Base-by-base conservation (phyloP, 2,113 vertebrate species). In the Calyptommatus sinebrachiatus region DNA sequence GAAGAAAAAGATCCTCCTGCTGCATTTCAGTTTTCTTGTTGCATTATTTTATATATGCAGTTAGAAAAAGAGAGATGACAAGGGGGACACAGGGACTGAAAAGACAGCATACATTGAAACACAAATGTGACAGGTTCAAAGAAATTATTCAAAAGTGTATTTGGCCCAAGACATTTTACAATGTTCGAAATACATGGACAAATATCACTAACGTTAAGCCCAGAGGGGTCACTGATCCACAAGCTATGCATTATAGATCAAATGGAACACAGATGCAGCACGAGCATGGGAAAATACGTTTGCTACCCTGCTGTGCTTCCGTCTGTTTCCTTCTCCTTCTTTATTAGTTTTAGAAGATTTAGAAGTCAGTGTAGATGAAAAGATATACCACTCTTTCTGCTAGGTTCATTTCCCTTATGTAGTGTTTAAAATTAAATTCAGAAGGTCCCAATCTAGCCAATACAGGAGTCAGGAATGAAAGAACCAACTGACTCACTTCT, bases 221-320 rank as follows among this genome's bases (percentile, higher is more conserved):
- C 71, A 69, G 65, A 31, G 62, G 67, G 53, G 63, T 46, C 41
- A 35, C 29, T 63, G 72, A 75, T 73, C 66, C 60, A 63, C 31
- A 69, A 74, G 45, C 45, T 29, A 53, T 63, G n/a, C 62, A 78
- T 74, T 74, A 73, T 73, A 68, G 71, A 74, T 75, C 79, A 75
- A 68, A 81, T 69, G 5, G 72, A 70, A 22, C n/a, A 70, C 65
- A 75, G 72, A 45, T 68, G 35, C 31, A 29, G 35, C 72, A 21
- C 26, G 12, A 60, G 65, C 11, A 29, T 68, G 53, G 14, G 29
- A 60, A 12, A 61, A 12, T 31, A 22, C 57, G 71, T 28, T 45
- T 41, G 62, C 9, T 46, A 73, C 26, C 61, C 24, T 67, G 60
- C 29, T 65, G 71, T 11, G 0, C 48, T 72, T 48, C 8, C 29